These are phyloP conservation scores for Heteromormyrus szaboi DNA, from an alignment of 2,797 vertebrate genomes.

Conservation along the genomic window DNA sequence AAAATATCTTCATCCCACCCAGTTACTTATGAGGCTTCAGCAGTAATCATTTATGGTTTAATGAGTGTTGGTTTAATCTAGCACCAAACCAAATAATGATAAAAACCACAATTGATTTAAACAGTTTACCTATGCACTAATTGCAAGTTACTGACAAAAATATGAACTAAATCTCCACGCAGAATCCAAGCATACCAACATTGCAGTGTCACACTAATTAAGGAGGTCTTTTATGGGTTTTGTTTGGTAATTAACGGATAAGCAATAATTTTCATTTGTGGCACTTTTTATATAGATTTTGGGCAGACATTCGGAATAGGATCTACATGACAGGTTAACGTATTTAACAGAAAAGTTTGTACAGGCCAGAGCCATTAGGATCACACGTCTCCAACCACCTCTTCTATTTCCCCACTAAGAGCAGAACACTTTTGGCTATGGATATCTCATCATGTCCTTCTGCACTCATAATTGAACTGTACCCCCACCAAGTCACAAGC, in stretches of 20 bases:
- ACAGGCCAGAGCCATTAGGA: slow-evolving; percentile 4
- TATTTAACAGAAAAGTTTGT: slow-evolving; percentile 1
- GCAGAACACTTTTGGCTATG: slow-evolving; percentile 57
- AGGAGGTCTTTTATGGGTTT: not conserved
- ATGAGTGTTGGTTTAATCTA: slow-evolving; percentile 12
- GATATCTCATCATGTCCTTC: slow-evolving; percentile 34
- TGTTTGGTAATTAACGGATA: slow-evolving; percentile 8
- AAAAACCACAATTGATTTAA: slow-evolving; percentile 17
- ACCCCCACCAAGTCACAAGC: not conserved
- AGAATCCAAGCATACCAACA: not conserved
- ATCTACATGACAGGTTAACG: slow-evolving; percentile 10
- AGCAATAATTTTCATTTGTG: not conserved
- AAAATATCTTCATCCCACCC: not conserved
- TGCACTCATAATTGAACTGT: not conserved
- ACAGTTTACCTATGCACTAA: not conserved
- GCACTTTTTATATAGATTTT: slow-evolving; percentile 1
- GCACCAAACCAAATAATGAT: slow-evolving; percentile 9
- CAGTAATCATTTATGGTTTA: slow-evolving; percentile 9
- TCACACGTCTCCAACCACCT: not conserved
- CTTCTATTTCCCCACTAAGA: not conserved
- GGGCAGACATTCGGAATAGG: not conserved
- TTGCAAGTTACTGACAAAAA: not conserved
- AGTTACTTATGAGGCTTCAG: not conserved
- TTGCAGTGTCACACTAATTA: not conserved
- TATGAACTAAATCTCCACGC: not conserved